Evolutionary conservation across 2,113 vertebrate species (phyloP).

Genomic region (Macaca fascicularis): T2T-MFA8v1.1 NC_088381.1:173110001-173110500

Average conservation of each 20-base stretch:
- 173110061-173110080: neutral
- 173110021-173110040: neutral
- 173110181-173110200: neutral
- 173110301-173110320: no score
- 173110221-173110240: no score
- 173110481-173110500: neutral
- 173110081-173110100: no score
- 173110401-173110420: no score
- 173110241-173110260: fast-evolving
- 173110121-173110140: neutral
- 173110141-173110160: neutral
- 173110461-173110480: neutral
- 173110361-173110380: neutral
- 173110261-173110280: neutral
- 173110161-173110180: neutral
- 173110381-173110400: no score
- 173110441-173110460: no score
- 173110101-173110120: fast-evolving
- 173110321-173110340: neutral
- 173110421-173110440: no score
- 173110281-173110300: no score
- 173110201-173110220: neutral
- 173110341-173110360: neutral
- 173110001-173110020: neutral
- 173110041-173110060: neutral